Conservation (phyloP, 2,797 vertebrate genomes). For the Cynopterus sphinx region DNA sequence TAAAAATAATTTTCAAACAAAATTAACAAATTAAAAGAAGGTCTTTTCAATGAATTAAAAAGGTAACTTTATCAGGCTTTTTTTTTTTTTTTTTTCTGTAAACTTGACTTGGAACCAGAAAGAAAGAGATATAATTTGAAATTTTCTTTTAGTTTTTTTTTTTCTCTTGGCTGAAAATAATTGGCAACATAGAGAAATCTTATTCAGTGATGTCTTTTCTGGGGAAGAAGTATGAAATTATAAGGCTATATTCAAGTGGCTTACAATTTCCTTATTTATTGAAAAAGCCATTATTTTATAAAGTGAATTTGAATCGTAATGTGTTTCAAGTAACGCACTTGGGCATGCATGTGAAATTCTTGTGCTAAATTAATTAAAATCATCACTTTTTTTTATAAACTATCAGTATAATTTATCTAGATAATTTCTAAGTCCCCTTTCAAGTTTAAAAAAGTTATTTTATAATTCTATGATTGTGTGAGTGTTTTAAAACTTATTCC, state of each 20-base stretch:
- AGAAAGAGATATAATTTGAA: not conserved
- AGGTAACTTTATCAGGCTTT: not conserved
- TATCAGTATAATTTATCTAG: not conserved
- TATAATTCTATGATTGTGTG: not conserved
- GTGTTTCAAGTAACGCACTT: not conserved
- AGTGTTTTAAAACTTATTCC: not conserved
- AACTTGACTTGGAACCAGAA: not conserved
- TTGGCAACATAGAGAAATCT: not conserved
- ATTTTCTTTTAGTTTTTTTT: not conserved
- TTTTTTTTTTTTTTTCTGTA: not conserved
- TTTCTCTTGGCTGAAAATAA: not conserved
- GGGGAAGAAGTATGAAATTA: not conserved
- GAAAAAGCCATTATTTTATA: not conserved
- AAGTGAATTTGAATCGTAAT: not conserved
- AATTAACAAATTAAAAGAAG: not conserved
- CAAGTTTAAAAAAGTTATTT: not conserved
- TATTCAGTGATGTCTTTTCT: not conserved
- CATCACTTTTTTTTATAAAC: not conserved
- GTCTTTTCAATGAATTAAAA: constrained; percentile 10
- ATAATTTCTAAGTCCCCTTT: not conserved
- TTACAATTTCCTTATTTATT: not conserved
- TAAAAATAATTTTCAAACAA: constrained; percentile 44
- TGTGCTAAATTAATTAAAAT: not conserved
- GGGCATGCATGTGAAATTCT: not conserved
- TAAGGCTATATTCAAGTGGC: not conserved